phyloP scores from a whole-genome alignment of 2,888 invertebrate species.

The Archips xylosteana region DNA sequence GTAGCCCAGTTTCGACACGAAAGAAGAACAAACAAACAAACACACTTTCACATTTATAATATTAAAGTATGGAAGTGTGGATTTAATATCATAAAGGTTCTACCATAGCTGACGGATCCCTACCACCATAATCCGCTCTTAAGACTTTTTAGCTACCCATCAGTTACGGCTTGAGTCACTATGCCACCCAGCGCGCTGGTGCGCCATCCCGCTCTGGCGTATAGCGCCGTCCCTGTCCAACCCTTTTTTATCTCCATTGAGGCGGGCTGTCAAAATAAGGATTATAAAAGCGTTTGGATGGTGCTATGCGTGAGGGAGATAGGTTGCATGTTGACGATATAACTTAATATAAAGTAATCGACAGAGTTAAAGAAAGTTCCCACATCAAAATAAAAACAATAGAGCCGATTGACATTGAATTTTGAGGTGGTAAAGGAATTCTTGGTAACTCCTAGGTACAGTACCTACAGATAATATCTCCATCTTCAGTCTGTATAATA shows the following conservation, averaged over 20 bases:
- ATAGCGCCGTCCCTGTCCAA: constrained; percentile 30
- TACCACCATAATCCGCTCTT: constrained; percentile 58
- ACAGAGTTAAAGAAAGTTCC: too few species aligned
- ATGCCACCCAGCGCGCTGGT: constrained; percentile 76
- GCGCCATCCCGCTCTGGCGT: constrained; percentile 52
- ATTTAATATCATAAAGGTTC: neutral
- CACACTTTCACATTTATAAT: too few species aligned
- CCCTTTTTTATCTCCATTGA: constrained; percentile 77
- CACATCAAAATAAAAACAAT: too few species aligned
- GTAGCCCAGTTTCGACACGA: too few species aligned
- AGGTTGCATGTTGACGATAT: neutral
- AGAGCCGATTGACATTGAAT: too few species aligned
- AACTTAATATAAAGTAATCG: too few species aligned
- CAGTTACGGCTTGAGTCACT: constrained; percentile 68
- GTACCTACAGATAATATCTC: too few species aligned
- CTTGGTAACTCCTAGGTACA: too few species aligned
- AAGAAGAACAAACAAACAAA: too few species aligned
- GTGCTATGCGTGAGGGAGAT: constrained; percentile 59
- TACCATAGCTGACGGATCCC: constrained; percentile 5
- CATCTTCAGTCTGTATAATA: too few species aligned
- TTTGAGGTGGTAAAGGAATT: too few species aligned
- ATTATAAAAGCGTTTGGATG: constrained; percentile 81
- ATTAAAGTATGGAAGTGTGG: too few species aligned
- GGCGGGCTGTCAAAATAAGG: constrained; percentile 85
- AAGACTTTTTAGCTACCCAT: constrained; percentile 61